Base-by-base conservation (phyloP, 1,140 invertebrate genomes). In the Bombus superbus region DNA sequence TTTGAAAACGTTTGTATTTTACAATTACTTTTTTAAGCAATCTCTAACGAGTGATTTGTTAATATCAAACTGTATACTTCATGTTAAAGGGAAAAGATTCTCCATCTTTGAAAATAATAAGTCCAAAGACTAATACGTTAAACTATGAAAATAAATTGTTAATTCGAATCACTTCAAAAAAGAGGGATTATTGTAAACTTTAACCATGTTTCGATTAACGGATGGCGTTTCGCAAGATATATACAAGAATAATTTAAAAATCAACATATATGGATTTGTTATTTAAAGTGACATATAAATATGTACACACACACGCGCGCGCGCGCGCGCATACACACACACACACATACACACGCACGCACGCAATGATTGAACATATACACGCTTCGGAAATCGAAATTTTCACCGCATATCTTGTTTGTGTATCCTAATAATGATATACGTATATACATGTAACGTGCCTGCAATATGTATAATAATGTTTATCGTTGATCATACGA, bases 381-480 rank as follows among this genome's bases (percentile, higher is more conserved):
- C 88, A 90, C 42, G 79, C 66, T 79, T 80, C 78, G 73, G 69
- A 78, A 82, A 87, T 73, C 71, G 81, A 79, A 88, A 87, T 68
- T 87, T 66, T 86, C 57, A 73, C 42, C 47, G 85, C 86, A 85
- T 78, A 81, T 85, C 47, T 83, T 44, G 72, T 38, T 64, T 64
- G 73, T 62, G 76, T 88, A 77, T n/a, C 38, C 62, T 72, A 86
- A 87, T 87, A 79, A 35, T 35, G 81, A 84, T 64, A 89, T 74
- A 86, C 82, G 85, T 86, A 89, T 78, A 82, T 76, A 89, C 64
- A 86, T 72, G 47, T 66, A 79, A 81, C 69, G 47, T 69, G 71
- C 79, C 69, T 91, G 71, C 87, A 92, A 92, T 91, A 92, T 91
- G 88, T 93, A 91, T 92, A 93, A 94, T 87, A 91, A 92, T 93